These are phyloP conservation scores for Gallinago jamesoni DNA, from an alignment of 2,113 vertebrate species.

Conservation along the genomic window DNA sequence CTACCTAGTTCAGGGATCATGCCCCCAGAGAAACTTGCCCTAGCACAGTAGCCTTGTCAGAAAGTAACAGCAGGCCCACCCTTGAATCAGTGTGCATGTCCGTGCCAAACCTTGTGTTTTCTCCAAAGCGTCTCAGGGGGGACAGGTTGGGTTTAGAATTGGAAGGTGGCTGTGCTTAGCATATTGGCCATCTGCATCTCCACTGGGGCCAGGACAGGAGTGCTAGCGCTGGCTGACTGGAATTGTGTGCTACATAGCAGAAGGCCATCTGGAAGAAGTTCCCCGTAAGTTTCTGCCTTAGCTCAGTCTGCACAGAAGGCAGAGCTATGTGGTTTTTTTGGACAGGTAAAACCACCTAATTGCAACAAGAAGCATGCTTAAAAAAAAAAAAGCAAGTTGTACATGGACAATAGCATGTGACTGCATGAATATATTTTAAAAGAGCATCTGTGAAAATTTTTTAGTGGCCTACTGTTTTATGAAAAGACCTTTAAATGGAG, in stretches of 20 bases:
- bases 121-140: neutral
- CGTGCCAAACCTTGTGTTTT: neutral
- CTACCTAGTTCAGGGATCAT: rapidly evolving
- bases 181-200: neutral
- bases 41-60: neutral
- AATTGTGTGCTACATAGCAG: neutral
- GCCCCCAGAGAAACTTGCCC: neutral
- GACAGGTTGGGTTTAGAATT: neutral
- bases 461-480: neutral
- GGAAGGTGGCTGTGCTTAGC: neutral
- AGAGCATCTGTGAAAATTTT: neutral
- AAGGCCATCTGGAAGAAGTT: neutral
- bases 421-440: neutral
- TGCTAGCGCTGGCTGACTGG: neutral
- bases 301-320: neutral
- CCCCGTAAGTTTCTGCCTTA: neutral
- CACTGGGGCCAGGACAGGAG: neutral
- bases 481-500: neutral
- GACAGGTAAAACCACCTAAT: neutral
- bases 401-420: neutral
- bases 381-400: neutral
- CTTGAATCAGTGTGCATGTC: neutral
- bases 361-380: neutral
- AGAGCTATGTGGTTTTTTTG: neutral
- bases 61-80: neutral